Evolutionary conservation across 2,888 invertebrate genomes (phyloP).

Genomic region (Anthrax anthrax): DNA sequence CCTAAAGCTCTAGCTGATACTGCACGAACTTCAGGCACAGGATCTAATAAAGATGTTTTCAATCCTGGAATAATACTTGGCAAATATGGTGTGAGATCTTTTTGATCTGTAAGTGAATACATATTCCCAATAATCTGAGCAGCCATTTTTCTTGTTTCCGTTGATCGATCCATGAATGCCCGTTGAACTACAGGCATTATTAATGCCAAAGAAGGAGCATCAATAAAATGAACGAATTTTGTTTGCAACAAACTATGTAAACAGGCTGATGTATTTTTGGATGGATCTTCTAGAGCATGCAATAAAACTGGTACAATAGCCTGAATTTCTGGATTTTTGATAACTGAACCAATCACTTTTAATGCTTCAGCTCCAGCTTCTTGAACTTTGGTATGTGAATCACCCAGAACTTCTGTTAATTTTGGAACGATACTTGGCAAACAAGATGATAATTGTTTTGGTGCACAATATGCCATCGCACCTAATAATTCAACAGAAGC

Average conservation of each 20-base stretch:
- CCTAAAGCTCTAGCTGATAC: conserved; percentile 94
- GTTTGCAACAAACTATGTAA: conserved; percentile 89
- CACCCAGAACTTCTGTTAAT: conserved; percentile 88
- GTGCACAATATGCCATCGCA: conserved; percentile 98
- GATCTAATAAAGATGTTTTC: conserved; percentile 89
- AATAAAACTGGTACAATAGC: conserved; percentile 77
- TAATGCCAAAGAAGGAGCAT: conserved; percentile 93
- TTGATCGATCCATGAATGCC: conserved; percentile 93
- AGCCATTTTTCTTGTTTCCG: conserved; percentile 97
- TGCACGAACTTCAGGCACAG: conserved; percentile 93
- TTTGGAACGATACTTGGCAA: conserved; percentile 97
- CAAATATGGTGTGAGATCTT: conserved; percentile 91
- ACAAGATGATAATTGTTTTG: conserved; percentile 95
- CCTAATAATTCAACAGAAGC: conserved; percentile 92
- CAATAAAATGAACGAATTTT: conserved; percentile 98
- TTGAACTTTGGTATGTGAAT: conserved; percentile 94
- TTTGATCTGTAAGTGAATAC: conserved; percentile 98
- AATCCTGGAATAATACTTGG: conserved; percentile 93
- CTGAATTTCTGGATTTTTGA: conserved; percentile 96
- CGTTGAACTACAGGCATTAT: conserved; percentile 99
- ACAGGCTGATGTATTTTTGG: conserved; percentile 83
- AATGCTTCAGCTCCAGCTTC: conserved; percentile 93
- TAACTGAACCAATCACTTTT: conserved; percentile 92
- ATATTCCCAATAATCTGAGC: conserved; percentile 99
- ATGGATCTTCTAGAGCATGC: conserved; percentile 89